These are phyloP conservation scores for Marisa cornuarietis DNA, from an alignment of 1,140 invertebrate genomes.

Conservation along the genomic window DNA sequence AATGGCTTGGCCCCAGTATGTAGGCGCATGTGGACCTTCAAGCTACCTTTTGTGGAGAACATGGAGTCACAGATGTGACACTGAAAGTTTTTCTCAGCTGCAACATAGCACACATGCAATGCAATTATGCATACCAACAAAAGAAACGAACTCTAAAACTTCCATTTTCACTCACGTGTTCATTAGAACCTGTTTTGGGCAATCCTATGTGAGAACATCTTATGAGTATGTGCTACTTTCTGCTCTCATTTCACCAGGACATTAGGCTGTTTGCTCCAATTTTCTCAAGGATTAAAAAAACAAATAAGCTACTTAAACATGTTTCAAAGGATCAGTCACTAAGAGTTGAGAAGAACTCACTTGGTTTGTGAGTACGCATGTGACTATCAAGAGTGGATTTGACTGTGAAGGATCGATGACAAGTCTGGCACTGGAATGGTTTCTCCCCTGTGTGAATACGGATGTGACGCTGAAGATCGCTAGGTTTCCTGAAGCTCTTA, in stretches of 20 bases:
- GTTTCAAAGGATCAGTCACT: too few relatives aligned
- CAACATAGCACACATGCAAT: neutral
- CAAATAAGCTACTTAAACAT: too few relatives aligned
- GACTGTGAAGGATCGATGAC: conserved; percentile 62
- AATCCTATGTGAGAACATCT: too few relatives aligned
- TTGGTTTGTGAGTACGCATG: conserved; percentile 63
- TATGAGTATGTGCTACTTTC: too few relatives aligned
- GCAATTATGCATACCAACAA: neutral
- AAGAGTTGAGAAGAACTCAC: conserved; percentile 33
- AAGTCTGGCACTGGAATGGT: conserved; percentile 61
- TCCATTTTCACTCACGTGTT: too few relatives aligned
- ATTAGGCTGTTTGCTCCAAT: too few relatives aligned
- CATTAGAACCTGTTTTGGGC: too few relatives aligned
- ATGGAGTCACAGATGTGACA: conserved; percentile 64
- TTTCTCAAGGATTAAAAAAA: too few relatives aligned
- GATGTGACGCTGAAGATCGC: conserved; percentile 65
- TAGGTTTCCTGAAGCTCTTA: conserved; percentile 69
- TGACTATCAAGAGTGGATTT: conserved; percentile 68
- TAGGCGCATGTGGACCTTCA: conserved; percentile 79
- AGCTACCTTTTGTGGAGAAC: conserved; percentile 66
- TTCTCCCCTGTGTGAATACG: conserved; percentile 68
- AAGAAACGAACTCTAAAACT: neutral
- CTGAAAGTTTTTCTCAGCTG: conserved; percentile 62
- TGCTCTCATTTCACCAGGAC: too few relatives aligned
- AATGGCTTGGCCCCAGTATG: conserved; percentile 78